A percentile compares a stretch with the other conserved stretches of the same genome.
Conservation (phyloP, 1,140 invertebrate genomes). For the Trichonephila inaurata region DNA sequence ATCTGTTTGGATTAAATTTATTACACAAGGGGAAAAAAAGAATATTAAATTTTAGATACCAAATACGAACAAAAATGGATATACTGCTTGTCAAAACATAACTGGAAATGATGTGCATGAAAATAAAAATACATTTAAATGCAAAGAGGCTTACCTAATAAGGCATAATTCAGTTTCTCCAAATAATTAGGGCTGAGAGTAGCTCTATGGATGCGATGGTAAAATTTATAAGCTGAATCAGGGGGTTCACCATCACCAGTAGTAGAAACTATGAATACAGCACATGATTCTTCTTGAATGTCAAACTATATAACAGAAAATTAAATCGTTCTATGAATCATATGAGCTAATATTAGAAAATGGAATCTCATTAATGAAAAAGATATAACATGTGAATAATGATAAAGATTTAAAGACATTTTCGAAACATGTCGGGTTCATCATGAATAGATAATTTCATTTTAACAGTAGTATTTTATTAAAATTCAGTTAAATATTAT, state of each 20-base stretch:
- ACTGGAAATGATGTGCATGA: too few relatives aligned
- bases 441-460: too few relatives aligned
- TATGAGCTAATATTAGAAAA: not conserved
- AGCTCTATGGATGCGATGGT: conserved; percentile 81
- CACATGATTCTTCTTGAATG: conserved; percentile 67
- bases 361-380: not conserved
- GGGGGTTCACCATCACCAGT: conserved; percentile 84
- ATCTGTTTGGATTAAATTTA: too few relatives aligned
- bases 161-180: conserved; percentile 81
- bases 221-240: conserved; percentile 83
- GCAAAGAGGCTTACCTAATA: conserved; percentile 80
- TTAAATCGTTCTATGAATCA: not conserved
- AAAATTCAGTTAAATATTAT: too few relatives aligned
- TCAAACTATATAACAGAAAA: conserved; percentile 56
- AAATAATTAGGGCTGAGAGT: conserved; percentile 80
- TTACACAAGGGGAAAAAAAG: too few relatives aligned
- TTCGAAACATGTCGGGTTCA: too few relatives aligned
- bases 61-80: too few relatives aligned
- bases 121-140: too few relatives aligned
- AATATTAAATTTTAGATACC: too few relatives aligned
- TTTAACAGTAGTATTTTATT: too few relatives aligned
- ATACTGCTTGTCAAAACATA: too few relatives aligned
- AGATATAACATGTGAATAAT: not conserved
- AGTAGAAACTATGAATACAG: conserved; percentile 82
- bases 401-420: too few relatives aligned